phyloP scores from a whole-genome alignment of 2,113 vertebrate genomes.

The Paramormyrops kingsleyae region DNA sequence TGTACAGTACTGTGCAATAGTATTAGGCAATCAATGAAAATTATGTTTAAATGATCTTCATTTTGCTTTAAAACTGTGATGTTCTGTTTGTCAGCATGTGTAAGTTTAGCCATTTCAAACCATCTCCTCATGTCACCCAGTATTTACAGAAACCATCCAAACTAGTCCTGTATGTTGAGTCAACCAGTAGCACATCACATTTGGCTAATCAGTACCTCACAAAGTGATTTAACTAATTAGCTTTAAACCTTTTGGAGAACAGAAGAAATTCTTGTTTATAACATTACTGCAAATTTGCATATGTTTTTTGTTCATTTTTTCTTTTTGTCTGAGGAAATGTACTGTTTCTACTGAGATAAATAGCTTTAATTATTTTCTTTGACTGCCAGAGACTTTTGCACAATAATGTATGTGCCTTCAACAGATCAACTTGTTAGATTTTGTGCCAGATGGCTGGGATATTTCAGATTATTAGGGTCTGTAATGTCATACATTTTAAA shows the following conservation, averaged over 20 bases:
- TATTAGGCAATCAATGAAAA: neutral
- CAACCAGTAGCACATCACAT: neutral
- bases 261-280: neutral
- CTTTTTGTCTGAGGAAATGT: neutral
- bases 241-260: neutral
- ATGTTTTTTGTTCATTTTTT: neutral
- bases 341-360: neutral
- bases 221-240: neutral
- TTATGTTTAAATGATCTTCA: neutral
- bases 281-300: neutral
- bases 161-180: neutral
- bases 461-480: neutral
- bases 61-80: neutral
- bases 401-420: neutral
- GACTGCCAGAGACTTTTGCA: neutral
- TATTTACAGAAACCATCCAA: neutral
- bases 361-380: neutral
- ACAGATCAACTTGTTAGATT: neutral
- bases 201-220: neutral
- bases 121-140: neutral
- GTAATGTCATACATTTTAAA: neutral
- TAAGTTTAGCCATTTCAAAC: neutral
- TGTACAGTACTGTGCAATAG: neutral
- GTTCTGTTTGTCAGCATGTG: neutral
- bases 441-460: neutral